A percentile compares a stretch with the other conserved stretches of the same genome.
Evolutionary conservation across 2,797 vertebrate genomes (phyloP).

Genomic region (Gymnoscopelus braueri): DNA sequence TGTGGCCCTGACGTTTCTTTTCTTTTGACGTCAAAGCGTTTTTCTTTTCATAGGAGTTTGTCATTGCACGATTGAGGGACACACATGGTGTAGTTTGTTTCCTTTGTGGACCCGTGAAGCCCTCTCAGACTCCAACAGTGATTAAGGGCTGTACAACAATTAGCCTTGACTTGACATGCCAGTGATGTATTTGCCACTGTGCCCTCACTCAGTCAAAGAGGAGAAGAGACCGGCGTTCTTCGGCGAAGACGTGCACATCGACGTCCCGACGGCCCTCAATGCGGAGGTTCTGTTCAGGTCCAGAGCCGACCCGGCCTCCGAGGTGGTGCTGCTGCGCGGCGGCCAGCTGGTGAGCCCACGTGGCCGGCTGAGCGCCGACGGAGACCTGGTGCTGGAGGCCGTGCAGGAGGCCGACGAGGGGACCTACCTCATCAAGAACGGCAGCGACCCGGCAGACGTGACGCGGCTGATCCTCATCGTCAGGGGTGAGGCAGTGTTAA

Average conservation of each 20-base stretch:
- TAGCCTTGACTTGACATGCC: too few species aligned
- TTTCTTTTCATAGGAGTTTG: too few species aligned
- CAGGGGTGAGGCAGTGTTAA: conserved; percentile 57
- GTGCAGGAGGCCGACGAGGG: conserved; percentile 80
- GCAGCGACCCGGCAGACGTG: conserved; percentile 19
- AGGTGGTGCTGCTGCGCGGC: conserved; percentile 60
- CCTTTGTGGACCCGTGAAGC: too few species aligned
- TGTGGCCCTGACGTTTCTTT: too few species aligned
- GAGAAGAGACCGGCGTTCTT: conserved; percentile 76
- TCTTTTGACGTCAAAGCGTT: too few species aligned
- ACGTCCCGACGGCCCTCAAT: conserved; percentile 42
- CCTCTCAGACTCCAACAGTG: too few species aligned
- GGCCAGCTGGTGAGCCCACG: conserved; percentile 38
- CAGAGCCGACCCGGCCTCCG: conserved; percentile 20
- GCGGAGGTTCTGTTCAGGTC: conserved; percentile 73
- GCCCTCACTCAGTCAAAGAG: conserved; percentile 59
- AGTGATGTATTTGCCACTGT: background rate
- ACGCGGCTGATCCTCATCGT: conserved; percentile 71
- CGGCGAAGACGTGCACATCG: conserved; percentile 78
- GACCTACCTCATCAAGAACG: conserved; percentile 67
- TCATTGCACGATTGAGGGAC: too few species aligned
- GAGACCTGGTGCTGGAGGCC: conserved; percentile 75
- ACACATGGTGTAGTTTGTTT: too few species aligned
- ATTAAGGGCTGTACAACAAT: too few species aligned
- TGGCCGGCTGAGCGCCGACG: conserved; percentile 45